These are phyloP conservation scores for Xestia sexstrigata DNA, from an alignment of 2,888 invertebrate species.

Conservation along the genomic window DNA sequence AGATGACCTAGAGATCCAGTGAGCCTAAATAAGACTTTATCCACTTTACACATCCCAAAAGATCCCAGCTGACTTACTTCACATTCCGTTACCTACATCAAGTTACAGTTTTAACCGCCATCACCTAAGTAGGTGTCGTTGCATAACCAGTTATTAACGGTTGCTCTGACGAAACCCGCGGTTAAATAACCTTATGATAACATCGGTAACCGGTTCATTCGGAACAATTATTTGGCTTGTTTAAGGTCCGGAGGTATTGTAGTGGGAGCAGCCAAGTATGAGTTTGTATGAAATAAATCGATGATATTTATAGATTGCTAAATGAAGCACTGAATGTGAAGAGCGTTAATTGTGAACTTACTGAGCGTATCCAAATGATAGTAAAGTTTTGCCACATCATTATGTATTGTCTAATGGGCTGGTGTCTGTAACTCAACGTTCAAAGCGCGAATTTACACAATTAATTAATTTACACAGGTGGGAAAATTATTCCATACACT, in stretches of 20 bases:
- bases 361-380: too few relatives aligned
- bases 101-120: constrained; percentile 58
- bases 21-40: background rate
- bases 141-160: constrained; percentile 66
- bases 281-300: background rate
- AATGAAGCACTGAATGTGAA: background rate
- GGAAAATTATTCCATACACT: too few relatives aligned
- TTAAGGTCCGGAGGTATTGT: constrained; percentile 20
- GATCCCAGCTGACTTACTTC: constrained; percentile 41
- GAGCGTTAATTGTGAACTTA: too few relatives aligned
- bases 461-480: too few relatives aligned
- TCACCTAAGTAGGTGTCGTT: constrained; percentile 59
- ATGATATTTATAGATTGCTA: too few relatives aligned
- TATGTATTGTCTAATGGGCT: too few relatives aligned
- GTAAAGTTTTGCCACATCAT: too few relatives aligned
- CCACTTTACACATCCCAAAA: background rate
- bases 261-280: constrained; percentile 7
- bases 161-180: constrained; percentile 60
- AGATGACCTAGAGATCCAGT: background rate
- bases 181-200: constrained; percentile 66
- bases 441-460: too few relatives aligned
- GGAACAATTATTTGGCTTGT: constrained; percentile 59
- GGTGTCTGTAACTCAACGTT: too few relatives aligned
- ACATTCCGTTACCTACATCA: constrained; percentile 62
- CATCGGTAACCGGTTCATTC: constrained; percentile 60